phyloP scores from a whole-genome alignment of 2,888 invertebrate species.

The Mystacides longicornis region DNA sequence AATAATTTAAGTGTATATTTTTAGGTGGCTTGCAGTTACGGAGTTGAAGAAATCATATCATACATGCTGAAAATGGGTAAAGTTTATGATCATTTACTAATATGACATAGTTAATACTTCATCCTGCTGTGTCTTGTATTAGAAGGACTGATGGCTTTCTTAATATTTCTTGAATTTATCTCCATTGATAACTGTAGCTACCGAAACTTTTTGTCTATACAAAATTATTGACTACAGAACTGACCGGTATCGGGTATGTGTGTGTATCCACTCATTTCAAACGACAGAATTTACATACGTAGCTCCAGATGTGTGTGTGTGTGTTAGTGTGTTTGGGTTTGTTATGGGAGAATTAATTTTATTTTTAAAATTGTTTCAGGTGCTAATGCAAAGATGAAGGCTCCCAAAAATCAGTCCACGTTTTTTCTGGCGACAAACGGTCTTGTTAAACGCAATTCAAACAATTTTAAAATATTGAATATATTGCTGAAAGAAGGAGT shows the following conservation, averaged over 20 bases:
- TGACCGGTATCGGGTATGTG: too few relatives aligned
- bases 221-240: too few relatives aligned
- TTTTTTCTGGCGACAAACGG: slow-evolving; percentile 23
- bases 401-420: slow-evolving; percentile 18
- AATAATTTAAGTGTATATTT: background rate
- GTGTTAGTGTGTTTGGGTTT: background rate
- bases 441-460: slow-evolving; percentile 13
- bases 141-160: too few relatives aligned
- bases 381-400: slow-evolving; percentile 21
- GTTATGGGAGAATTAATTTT: background rate
- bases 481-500: slow-evolving; percentile 23
- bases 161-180: too few relatives aligned
- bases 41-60: background rate
- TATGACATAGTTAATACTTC: too few relatives aligned
- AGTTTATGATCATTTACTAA: too few relatives aligned
- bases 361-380: slow-evolving; percentile 16
- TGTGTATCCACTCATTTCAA: too few relatives aligned
- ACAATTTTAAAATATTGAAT: slow-evolving; percentile 19
- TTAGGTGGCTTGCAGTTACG: background rate
- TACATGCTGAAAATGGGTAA: background rate
- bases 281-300: too few relatives aligned
- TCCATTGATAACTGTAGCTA: too few relatives aligned
- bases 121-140: too few relatives aligned
- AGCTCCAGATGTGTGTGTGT: too few relatives aligned
- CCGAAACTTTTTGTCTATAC: too few relatives aligned